Conservation (phyloP, 2,888 invertebrate genomes). For the Uloborus plumipes region DNA sequence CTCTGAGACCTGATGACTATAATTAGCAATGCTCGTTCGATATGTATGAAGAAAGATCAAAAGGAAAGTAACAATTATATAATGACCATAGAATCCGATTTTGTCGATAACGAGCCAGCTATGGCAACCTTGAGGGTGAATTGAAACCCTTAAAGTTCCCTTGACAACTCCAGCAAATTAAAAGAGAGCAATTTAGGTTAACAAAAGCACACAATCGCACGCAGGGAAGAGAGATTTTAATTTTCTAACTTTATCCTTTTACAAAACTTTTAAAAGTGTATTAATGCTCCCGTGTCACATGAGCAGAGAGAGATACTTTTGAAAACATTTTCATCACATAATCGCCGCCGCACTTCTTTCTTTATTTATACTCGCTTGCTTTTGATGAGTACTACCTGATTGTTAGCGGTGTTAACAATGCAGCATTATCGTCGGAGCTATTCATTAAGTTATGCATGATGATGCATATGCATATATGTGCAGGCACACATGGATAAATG, state of each 20-base stretch:
- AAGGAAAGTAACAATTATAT: too few species aligned
- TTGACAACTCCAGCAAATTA: slow-evolving; percentile 57
- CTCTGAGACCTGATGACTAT: too few species aligned
- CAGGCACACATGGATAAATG: neutral
- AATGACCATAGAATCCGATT: neutral
- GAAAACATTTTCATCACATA: slow-evolving; percentile 38
- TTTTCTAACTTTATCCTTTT: slow-evolving; percentile 49
- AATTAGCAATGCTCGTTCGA: too few species aligned
- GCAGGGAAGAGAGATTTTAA: slow-evolving; percentile 36
- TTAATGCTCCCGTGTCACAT: neutral
- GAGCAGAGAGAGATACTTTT: neutral
- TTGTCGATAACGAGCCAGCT: slow-evolving; percentile 17
- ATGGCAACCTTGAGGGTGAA: neutral
- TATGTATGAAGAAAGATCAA: too few species aligned
- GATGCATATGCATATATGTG: too few species aligned
- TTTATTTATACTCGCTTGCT: slow-evolving; percentile 43
- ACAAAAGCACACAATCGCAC: slow-evolving; percentile 53
- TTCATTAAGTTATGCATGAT: too few species aligned
- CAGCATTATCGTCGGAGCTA: neutral
- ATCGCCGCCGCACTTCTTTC: slow-evolving; percentile 56
- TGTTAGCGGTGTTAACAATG: slow-evolving; percentile 49
- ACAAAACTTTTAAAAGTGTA: slow-evolving; percentile 47
- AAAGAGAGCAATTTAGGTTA: slow-evolving; percentile 63
- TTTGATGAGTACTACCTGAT: slow-evolving; percentile 47
- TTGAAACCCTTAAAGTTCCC: slow-evolving; percentile 41